Evolutionary conservation across 2,113 vertebrate species (phyloP).

Genomic region (Apaloderma vittatum): DNA sequence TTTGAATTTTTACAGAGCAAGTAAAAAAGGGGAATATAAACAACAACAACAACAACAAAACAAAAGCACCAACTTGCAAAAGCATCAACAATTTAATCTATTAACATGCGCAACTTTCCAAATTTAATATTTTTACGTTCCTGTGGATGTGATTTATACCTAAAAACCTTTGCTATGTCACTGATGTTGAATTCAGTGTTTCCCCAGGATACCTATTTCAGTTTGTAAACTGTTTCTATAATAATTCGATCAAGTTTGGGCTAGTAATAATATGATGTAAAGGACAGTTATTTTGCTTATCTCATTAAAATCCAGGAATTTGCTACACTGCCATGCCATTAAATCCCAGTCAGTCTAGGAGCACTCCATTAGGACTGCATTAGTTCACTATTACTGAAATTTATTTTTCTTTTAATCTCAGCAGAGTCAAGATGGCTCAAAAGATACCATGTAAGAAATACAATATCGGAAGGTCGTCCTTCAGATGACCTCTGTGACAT

Average conservation of each 20-base stretch:
- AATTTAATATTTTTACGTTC: neutral
- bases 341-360: neutral
- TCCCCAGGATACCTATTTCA: neutral
- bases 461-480: neutral
- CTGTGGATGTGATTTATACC: neutral
- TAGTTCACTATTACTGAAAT: neutral
- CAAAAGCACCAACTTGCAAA: neutral
- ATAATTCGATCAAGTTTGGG: constrained; percentile 12
- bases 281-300: neutral
- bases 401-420: neutral
- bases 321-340: neutral
- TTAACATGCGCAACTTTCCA: neutral
- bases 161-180: neutral
- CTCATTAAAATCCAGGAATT: constrained; percentile 42
- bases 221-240: constrained; percentile 5
- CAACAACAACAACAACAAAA: too few species aligned
- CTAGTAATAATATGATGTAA: neutral
- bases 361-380: neutral
- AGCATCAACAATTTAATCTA: neutral
- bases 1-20: neutral
- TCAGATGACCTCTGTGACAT: too few species aligned
- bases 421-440: neutral
- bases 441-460: neutral
- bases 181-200: neutral
- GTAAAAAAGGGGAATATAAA: neutral